Conservation (phyloP, 2,888 invertebrate species). For the Papilio gigon region DNA sequence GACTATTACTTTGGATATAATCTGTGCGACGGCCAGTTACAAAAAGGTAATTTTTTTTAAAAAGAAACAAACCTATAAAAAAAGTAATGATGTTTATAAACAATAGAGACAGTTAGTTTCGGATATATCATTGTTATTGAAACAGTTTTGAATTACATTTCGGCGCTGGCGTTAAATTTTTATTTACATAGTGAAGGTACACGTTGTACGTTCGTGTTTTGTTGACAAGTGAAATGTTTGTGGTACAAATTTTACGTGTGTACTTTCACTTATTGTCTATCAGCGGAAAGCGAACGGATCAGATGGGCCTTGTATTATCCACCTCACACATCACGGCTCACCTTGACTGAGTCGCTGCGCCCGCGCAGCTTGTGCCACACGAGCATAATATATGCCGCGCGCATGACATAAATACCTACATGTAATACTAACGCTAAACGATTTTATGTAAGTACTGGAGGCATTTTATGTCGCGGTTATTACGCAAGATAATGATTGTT, state of each 20-base stretch:
- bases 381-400: conserved; percentile 46
- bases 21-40: conserved; percentile 11
- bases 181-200: conserved; percentile 12
- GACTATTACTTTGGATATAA: conserved; percentile 4
- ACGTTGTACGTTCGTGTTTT: conserved; percentile 12
- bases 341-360: conserved; percentile 63
- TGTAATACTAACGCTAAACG: conserved; percentile 39
- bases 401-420: conserved; percentile 50
- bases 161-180: background rate
- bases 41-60: conserved; percentile 17
- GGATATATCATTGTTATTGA: conserved; percentile 17
- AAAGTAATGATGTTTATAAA: conserved; percentile 24
- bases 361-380: conserved; percentile 48
- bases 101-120: conserved; percentile 3
- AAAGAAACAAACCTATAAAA: background rate
- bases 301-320: conserved; percentile 70
- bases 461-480: background rate
- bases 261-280: conserved; percentile 66
- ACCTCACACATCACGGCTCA: conserved; percentile 50
- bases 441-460: conserved; percentile 20
- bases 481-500: background rate
- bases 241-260: conserved; percentile 43
- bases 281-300: conserved; percentile 65
- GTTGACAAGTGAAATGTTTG: conserved; percentile 33
- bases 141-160: conserved; percentile 6